These are phyloP conservation scores for Polyploca ridens DNA, from an alignment of 2,888 invertebrate species.

Conservation along the genomic window DNA sequence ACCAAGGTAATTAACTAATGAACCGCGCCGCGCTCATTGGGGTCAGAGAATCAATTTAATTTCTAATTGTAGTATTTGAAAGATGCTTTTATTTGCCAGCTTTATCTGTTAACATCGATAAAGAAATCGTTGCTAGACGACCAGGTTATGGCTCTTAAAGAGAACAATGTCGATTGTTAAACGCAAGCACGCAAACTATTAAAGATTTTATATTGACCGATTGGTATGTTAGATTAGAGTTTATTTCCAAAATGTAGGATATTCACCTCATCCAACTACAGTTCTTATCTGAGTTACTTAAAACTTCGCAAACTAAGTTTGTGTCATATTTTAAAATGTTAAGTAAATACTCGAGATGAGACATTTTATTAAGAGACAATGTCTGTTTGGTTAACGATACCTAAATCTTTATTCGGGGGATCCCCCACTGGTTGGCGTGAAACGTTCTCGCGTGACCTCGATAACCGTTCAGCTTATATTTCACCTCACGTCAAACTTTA, in stretches of 20 bases:
- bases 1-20: not conserved
- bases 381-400: not conserved
- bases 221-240: not conserved
- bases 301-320: not conserved
- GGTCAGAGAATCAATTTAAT: slow-evolving; percentile 1
- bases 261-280: no score
- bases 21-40: not conserved
- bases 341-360: not conserved
- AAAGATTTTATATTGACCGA: slow-evolving; percentile 12
- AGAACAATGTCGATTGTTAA: slow-evolving; percentile 13
- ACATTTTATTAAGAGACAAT: not conserved
- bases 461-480: slow-evolving; percentile 2
- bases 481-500: slow-evolving; percentile 6
- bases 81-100: not conserved
- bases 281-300: no score
- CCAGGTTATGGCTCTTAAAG: slow-evolving; percentile 9
- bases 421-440: not conserved
- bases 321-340: not conserved
- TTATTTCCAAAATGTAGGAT: not conserved
- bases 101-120: not conserved
- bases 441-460: slow-evolving; percentile 9
- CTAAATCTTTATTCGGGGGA: not conserved
- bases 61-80: not conserved
- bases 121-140: not conserved
- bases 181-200: slow-evolving; percentile 8